These are phyloP conservation scores for Ispidina picta DNA, from an alignment of 2,797 vertebrate species.

Conservation along the genomic window DNA sequence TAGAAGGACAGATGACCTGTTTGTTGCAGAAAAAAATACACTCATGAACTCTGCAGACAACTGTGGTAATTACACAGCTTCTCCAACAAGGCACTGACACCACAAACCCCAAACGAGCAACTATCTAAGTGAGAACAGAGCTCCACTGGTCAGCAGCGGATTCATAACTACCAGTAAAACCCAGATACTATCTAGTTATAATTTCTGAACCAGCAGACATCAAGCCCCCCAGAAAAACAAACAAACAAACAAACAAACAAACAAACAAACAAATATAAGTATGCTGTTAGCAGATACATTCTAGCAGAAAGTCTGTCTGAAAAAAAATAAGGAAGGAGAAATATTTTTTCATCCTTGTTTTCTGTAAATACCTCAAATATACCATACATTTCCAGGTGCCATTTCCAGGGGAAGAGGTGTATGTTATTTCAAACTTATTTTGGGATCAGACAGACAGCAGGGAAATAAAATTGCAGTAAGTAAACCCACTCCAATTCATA, in stretches of 20 bases:
- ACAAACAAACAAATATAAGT: not conserved
- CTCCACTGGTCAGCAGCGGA: not conserved
- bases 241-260: not conserved
- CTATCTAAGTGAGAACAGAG: not conserved
- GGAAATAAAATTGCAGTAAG: not conserved
- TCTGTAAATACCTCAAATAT: not conserved
- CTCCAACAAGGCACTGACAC: not conserved
- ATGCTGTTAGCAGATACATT: not conserved
- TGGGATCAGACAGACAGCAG: not conserved
- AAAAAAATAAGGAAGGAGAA: not conserved
- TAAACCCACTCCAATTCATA: not conserved
- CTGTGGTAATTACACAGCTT: not conserved
- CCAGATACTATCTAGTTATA: not conserved
- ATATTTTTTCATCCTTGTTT: not conserved
- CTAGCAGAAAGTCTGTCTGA: not conserved
- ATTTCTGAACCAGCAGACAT: not conserved
- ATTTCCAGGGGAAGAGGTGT: not conserved
- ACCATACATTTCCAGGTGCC: not conserved
- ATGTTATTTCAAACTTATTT: not conserved
- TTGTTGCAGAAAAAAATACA: not conserved
- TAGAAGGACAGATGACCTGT: not conserved
- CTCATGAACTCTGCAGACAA: not conserved
- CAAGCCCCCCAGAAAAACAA: not conserved
- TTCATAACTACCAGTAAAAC: not conserved
- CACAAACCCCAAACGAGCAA: not conserved